Conservation (phyloP, 2,113 vertebrate genomes). For the Peucedramus taeniatus region DNA sequence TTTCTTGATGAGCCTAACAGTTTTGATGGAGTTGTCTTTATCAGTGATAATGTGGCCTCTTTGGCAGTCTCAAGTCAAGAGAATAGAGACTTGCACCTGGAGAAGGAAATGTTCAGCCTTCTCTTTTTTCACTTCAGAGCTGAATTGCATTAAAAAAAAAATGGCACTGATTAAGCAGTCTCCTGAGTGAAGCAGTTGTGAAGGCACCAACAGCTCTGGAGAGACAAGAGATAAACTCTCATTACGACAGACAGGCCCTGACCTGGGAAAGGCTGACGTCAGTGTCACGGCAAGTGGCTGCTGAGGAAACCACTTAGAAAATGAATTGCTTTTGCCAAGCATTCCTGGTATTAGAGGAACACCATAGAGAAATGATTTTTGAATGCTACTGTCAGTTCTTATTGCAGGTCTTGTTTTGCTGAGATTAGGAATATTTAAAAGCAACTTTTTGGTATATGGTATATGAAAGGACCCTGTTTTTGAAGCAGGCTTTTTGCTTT, state of each 20-base stretch:
- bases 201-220: not conserved
- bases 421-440: not conserved
- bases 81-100: not conserved
- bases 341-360: not conserved
- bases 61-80: not conserved
- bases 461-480: not conserved
- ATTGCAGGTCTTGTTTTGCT: not conserved
- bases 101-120: not conserved
- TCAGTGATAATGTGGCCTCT: not conserved
- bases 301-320: not conserved
- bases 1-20: not conserved
- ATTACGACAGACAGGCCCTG: not conserved
- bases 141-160: not conserved
- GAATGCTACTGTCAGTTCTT: not conserved
- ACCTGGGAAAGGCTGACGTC: not conserved
- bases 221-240: not conserved
- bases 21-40: not conserved
- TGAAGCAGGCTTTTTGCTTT: not conserved
- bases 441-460: not conserved
- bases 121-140: not conserved
- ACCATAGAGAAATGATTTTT: not conserved
- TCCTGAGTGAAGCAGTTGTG: not conserved
- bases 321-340: not conserved
- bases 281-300: not conserved
- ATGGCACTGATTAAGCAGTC: not conserved